These are phyloP conservation scores for Fragum sueziense DNA, from an alignment of 2,888 invertebrate genomes.

Conservation along the genomic window DNA sequence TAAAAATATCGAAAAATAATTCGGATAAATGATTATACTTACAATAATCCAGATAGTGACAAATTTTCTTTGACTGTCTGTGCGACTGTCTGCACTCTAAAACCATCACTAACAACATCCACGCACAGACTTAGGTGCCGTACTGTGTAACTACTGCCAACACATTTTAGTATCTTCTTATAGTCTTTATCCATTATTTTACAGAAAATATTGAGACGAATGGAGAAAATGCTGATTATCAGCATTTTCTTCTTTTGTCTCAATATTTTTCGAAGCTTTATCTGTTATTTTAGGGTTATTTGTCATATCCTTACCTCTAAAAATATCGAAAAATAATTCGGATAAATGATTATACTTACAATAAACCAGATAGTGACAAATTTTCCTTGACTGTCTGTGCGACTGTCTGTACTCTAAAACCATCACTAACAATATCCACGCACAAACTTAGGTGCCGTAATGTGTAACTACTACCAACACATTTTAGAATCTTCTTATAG, in stretches of 20 bases:
- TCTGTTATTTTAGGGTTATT: too few relatives aligned
- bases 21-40: too few relatives aligned
- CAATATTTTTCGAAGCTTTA: too few relatives aligned
- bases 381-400: slow-evolving; percentile 71
- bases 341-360: slow-evolving; percentile 76
- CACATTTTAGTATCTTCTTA: slow-evolving; percentile 67
- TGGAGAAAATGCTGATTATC: too few relatives aligned
- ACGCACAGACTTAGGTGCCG: slow-evolving; percentile 76
- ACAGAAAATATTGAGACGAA: too few relatives aligned
- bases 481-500: slow-evolving; percentile 69
- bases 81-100: slow-evolving; percentile 69
- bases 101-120: slow-evolving; percentile 65
- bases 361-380: slow-evolving; percentile 69
- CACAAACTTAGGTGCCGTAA: slow-evolving; percentile 75
- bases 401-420: slow-evolving; percentile 67
- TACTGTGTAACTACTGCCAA: slow-evolving; percentile 65
- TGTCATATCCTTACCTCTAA: too few relatives aligned
- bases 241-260: too few relatives aligned
- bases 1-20: too few relatives aligned
- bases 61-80: slow-evolving; percentile 69
- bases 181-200: slow-evolving; percentile 67
- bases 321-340: too few relatives aligned
- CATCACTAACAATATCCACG: slow-evolving; percentile 68
- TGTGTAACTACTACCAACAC: slow-evolving; percentile 63
- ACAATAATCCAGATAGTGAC: slow-evolving; percentile 74